Evolutionary conservation across 1,140 invertebrate genomes (phyloP), one percentile per base, ranked within the genome.

Genomic region (Bombus picipes): DNA sequence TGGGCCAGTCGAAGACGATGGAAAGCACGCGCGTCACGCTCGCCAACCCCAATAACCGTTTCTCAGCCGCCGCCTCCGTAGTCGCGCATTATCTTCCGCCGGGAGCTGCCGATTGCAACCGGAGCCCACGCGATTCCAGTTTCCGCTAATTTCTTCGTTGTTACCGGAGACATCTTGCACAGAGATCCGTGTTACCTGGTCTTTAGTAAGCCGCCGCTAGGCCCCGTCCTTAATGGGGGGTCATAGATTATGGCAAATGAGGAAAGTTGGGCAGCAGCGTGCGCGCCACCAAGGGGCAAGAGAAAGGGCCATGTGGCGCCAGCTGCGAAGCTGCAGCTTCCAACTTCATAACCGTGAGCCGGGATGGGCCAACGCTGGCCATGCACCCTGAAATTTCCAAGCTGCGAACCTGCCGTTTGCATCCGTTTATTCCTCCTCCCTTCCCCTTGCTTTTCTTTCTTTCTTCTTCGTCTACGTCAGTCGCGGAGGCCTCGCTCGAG

Each of bases 171-270:
- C 91, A 93, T 91, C 92, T 93, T 92, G 92, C 88, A 74, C 85
- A 18, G 87, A 39, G 87, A 87, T 86, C 81, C 83, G 79, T 81
- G 89, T 91, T 93, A 93, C 92, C 92, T 93, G 92, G 88, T 88
- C 89, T 82, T 79, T 83, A 78, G 75, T 87, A 90, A 90, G 90
- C 87, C 87, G 86, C 87, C 41, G 82, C 86, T 90, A 90, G 82
- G 83, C 86, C 87, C 86, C 43, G 32, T 90, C 90, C 92, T 92
- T 93, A 94, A 94, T 94, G 92, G 93, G 88, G 87, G 87, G 90
- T 91, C 93, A 93, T 93, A 93, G 90, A 93, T 94, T 94, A 94
- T 92, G 92, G 89, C 92, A 94, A 94, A 94, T 93, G 92, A 93
- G 93, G 91, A 93, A 94, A 94, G 92, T 94, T 94, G 83, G 87